These are phyloP conservation scores for Montifringilla adamsi DNA, from an alignment of 2,113 vertebrate species.

Conservation along the genomic window DNA sequence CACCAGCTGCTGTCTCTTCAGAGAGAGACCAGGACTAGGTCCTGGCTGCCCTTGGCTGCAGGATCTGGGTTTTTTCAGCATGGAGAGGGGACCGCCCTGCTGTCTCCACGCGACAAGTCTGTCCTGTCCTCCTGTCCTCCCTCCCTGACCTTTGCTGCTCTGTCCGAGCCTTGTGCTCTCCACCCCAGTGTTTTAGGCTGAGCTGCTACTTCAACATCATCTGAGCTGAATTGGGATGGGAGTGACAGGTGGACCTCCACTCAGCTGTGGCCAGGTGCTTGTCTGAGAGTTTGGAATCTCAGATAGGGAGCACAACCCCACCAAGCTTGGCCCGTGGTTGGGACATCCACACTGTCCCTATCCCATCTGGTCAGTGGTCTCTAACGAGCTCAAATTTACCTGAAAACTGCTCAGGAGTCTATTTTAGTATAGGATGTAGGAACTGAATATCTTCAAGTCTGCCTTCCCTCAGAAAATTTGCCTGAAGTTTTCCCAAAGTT, in stretches of 20 bases:
- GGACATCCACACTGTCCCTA: background rate
- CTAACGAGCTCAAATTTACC: background rate
- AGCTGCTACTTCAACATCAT: background rate
- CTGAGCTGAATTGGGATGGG: background rate
- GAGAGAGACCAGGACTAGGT: background rate
- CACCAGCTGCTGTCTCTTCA: background rate
- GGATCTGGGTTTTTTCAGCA: background rate
- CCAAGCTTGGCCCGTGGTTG: background rate
- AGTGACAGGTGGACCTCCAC: background rate
- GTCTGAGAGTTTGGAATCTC: background rate
- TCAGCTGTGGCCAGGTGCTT: background rate
- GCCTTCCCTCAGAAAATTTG: background rate
- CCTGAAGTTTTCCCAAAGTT: background rate
- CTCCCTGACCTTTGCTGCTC: background rate
- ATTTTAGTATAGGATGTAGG: background rate
- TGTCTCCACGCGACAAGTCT: background rate
- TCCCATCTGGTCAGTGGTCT: background rate
- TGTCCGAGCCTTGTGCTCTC: fast-evolving
- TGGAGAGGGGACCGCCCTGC: background rate
- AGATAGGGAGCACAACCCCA: background rate
- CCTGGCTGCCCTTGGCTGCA: background rate
- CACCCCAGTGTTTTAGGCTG: background rate
- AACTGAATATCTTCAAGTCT: background rate
- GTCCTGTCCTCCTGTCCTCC: conserved; percentile 1
- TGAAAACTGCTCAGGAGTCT: background rate